Evolutionary conservation across 92 coral and sea anemone genomes (phyloP), one percentile per base, ranked within the genome.

Genomic region (Bergia sp.): DNA sequence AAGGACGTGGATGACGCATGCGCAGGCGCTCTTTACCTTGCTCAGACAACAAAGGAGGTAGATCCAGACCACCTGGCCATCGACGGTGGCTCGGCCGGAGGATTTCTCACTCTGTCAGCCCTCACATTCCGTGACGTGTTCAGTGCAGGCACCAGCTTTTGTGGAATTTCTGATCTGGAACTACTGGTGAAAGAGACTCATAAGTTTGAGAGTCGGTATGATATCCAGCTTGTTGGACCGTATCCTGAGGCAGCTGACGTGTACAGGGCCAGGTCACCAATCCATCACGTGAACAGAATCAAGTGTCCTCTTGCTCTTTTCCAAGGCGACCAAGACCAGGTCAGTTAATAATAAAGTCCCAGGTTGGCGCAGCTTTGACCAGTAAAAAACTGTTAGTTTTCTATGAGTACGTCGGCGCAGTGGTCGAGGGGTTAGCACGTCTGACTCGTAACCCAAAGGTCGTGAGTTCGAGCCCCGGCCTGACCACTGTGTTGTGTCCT

Each of bases 71-170:
- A 81, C 69, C 89, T 96, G 86, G 81, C 92, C 12, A 96, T 96
- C 45, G 98, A 95, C 66, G 99, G 99, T 29, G 98, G 99, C 21
- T 96, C 99, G 0, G 99, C 99, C 0, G 99, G 99, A 21, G 99
- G 99, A 11, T 96, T 88, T 77, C 91, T 94, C 18, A 94, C 99
- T 42, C 90, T 96, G 0, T 87, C 96, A 64, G 92, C 91, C 37
- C 89, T 96, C 1, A 96, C 99, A 21, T 95, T 93, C 87, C 94
- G 92, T 53, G 90, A 92, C 21, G 98, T 93, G 67, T 96, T 96
- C 67, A 95, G 88, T 85, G 96, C 99, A 45, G 99, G 96, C 12
- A 89, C 98, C 41, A 96, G 99, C 76, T 83, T 75, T 78, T 96
- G 88, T 88, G 99, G 99, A 15, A 78, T 94, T 41, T 93, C 92